phyloP scores from a whole-genome alignment of 2,797 vertebrate genomes.

The Fistularia commersonii region DNA sequence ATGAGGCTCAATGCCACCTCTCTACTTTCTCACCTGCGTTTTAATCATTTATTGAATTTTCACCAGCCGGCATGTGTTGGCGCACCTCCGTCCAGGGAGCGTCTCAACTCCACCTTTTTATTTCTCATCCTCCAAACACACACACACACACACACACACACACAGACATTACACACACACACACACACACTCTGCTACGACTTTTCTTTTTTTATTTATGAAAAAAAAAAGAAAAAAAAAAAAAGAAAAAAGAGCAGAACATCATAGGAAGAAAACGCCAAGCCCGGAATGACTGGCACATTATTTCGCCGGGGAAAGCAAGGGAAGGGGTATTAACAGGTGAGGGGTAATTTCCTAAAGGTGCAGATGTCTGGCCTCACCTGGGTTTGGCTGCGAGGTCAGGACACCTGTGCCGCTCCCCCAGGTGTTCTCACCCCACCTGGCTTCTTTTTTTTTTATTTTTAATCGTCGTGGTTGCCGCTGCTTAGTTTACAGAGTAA shows the following conservation, averaged over 20 bases:
- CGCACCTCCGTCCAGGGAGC: too few relatives aligned
- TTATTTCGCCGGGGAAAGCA: slow-evolving; percentile 4
- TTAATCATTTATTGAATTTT: too few relatives aligned
- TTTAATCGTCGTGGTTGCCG: too few relatives aligned
- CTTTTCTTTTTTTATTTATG: slow-evolving; percentile 54
- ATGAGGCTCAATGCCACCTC: too few relatives aligned
- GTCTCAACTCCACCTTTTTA: too few relatives aligned
- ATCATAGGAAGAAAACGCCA: slow-evolving; percentile 24
- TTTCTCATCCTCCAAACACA: too few relatives aligned
- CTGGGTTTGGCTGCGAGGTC: slow-evolving; percentile 52
- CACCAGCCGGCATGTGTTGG: too few relatives aligned
- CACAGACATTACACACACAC: slow-evolving; percentile 39
- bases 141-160: background rate
- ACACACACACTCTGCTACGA: slow-evolving; percentile 23
- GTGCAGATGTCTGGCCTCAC: slow-evolving; percentile 49
- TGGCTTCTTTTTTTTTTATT: too few relatives aligned
- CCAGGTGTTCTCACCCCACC: slow-evolving; percentile 17
- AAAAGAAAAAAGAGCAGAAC: slow-evolving; percentile 40
- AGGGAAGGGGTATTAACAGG: slow-evolving; percentile 37
- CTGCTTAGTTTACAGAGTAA: too few relatives aligned
- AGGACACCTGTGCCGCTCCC: slow-evolving; percentile 57
- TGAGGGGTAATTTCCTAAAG: slow-evolving; percentile 34
- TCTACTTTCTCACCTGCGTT: too few relatives aligned
- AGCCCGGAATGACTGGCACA: slow-evolving; percentile 35
- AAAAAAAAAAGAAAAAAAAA: slow-evolving; percentile 14